Base-by-base conservation (phyloP, 2,888 invertebrate genomes). In the Erynnis tages region DNA sequence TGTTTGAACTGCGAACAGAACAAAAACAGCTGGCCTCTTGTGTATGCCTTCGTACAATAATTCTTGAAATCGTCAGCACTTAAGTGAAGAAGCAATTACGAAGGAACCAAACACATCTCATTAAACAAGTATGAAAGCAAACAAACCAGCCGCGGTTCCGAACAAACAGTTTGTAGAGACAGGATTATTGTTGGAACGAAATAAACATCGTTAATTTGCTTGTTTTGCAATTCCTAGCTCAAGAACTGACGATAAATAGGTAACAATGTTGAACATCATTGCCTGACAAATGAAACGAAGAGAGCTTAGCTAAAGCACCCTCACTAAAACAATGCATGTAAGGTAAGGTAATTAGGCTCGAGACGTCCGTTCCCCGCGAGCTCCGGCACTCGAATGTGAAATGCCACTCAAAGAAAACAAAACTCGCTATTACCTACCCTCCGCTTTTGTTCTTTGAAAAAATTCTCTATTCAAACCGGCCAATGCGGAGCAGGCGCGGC, bases 351-450 rank as follows among this genome's bases (percentile, higher is more conserved):
- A 87, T 87, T 87, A 86, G 72, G 66, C 73, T 78, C 70, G 77
- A 81, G 84, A 82, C 85, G 79, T 83, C 84, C 84, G 82, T 76
- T 75, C 70, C 58, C 67, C 63, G 71, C 75, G 69, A 73, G 71
- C 71, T 71, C 73, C 59, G 62, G 73, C 80, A 86, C 84, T 86
- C 79, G 71, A 86, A 82, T 83, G 73, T 69, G 76, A 73, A 82
- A 82, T 74, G 73, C 80, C 84, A 86, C 88, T 88, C 76, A 77
- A 85, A 77, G 71, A 78, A 82, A 86, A 88, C 86, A 87, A 87
- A 88, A 87, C 85, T 81, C 79, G 81, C 81, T 80, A 85, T 85
- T 87, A 86, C 82, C 87, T 85, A 86, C 88, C 88, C 87, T 82
- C 79, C 60, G 66, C 82, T 80, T 83, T 87, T 86, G 82, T 84